These are phyloP conservation scores for Nomada fucata DNA, from an alignment of 2,888 invertebrate genomes.

Conservation along the genomic window DNA sequence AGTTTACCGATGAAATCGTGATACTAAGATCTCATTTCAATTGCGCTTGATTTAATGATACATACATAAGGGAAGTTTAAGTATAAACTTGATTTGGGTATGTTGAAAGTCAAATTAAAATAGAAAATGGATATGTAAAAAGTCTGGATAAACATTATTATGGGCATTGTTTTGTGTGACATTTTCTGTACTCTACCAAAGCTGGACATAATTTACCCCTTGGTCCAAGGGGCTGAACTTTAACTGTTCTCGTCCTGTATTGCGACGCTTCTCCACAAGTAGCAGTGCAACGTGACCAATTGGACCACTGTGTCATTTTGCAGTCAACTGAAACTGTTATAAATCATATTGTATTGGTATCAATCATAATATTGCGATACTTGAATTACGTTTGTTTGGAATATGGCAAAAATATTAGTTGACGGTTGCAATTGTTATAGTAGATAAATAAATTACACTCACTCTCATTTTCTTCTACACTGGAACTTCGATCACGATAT, in stretches of 20 bases:
- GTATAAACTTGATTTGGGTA: slow-evolving; percentile 3
- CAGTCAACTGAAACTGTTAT: slow-evolving; percentile 75
- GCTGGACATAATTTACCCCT: slow-evolving; percentile 80
- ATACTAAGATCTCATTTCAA: not conserved
- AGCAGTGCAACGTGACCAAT: slow-evolving; percentile 94
- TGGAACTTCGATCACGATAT: slow-evolving; percentile 47
- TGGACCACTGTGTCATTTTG: slow-evolving; percentile 87
- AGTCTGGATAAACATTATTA: slow-evolving; percentile 25
- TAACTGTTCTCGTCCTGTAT: slow-evolving; percentile 89
- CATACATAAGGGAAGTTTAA: slow-evolving; percentile 10
- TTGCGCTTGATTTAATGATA: slow-evolving; percentile 39
- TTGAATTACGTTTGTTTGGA: no score
- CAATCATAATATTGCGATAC: not conserved
- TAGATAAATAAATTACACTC: not conserved
- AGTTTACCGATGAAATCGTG: not conserved
- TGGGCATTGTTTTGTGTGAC: slow-evolving; percentile 64
- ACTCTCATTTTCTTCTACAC: slow-evolving; percentile 50
- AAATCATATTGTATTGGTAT: not conserved
- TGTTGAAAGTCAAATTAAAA: slow-evolving; percentile 21
- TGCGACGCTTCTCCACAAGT: slow-evolving; percentile 92
- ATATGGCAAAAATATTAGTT: not conserved
- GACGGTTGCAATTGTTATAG: not conserved
- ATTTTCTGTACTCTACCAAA: slow-evolving; percentile 78
- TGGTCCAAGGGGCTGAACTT: slow-evolving; percentile 78
- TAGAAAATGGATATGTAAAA: slow-evolving; percentile 47